These are phyloP conservation scores for Eira barbara DNA, from an alignment of 2,113 vertebrate genomes.

Conservation along the genomic window DNA sequence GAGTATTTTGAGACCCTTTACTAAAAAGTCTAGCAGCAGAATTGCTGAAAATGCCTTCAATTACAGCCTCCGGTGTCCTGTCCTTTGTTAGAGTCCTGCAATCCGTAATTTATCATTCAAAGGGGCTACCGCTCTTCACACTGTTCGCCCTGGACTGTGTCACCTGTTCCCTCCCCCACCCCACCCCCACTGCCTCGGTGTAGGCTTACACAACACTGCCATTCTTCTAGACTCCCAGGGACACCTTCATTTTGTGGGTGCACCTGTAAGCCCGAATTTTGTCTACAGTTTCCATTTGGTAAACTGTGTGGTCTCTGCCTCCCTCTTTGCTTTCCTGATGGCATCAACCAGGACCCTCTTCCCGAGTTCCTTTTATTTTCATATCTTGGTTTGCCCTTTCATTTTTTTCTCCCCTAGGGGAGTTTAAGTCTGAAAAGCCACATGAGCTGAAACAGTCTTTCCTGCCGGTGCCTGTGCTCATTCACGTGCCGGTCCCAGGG, in stretches of 20 bases:
- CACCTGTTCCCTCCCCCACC: background rate
- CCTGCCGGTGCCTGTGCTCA: background rate
- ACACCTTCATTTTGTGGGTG: background rate
- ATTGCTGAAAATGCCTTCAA: background rate
- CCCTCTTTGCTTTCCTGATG: background rate
- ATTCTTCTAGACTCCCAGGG: background rate
- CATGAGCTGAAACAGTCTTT: background rate
- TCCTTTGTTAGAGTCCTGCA: background rate
- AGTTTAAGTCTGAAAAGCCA: background rate
- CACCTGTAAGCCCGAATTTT: background rate
- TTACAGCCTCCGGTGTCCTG: background rate
- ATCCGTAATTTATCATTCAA: background rate
- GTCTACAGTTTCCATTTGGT: background rate
- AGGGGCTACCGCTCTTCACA: background rate
- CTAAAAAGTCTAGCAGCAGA: constrained; percentile 5
- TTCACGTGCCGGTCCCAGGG: background rate
- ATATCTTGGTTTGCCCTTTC: background rate
- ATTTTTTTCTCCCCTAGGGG: background rate
- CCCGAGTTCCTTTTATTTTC: constrained; percentile 16
- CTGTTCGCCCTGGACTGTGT: background rate
- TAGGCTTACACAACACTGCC: background rate
- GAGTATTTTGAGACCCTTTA: background rate
- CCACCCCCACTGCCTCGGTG: background rate
- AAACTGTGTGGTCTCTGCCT: background rate
- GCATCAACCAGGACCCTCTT: background rate